Percentiles rank a stretch among this genome's conserved stretches.
phyloP scores from a whole-genome alignment of 2,113 vertebrate species.

The Myotis davidii region DNA sequence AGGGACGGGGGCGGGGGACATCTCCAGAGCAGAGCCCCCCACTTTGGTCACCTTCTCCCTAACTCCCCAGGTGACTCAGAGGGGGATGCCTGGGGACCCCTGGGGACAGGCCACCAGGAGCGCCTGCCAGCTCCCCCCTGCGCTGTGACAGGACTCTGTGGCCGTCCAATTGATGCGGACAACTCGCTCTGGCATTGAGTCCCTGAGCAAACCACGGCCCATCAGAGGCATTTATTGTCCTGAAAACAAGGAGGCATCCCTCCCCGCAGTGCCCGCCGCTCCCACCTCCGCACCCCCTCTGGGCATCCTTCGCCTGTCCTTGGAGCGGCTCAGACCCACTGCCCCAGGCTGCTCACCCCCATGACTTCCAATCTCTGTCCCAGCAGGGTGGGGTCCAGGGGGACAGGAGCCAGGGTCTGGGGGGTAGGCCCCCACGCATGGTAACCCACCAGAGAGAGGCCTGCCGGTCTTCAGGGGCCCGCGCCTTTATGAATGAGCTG shows the following conservation, averaged over 20 bases:
- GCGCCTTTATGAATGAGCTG: fast-evolving
- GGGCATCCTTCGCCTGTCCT: slow-evolving; percentile 46
- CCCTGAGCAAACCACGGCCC: slow-evolving; percentile 55
- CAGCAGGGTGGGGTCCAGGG: not conserved
- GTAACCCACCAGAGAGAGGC: not conserved
- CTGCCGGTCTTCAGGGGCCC: not conserved
- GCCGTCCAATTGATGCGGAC: not conserved
- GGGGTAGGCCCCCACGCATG: fast-evolving
- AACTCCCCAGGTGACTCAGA: not conserved
- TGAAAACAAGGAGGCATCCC: slow-evolving; percentile 41
- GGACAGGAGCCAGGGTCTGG: not conserved
- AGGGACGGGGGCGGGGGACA: fast-evolving
- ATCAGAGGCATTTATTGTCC: slow-evolving; percentile 52
- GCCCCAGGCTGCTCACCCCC: not conserved
- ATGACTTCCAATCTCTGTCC: not conserved
- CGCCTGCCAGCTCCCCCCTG: not conserved
- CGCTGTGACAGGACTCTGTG: not conserved
- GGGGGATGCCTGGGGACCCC: not conserved
- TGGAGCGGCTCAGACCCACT: slow-evolving; percentile 16
- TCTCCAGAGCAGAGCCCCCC: not conserved
- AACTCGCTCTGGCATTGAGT: not conserved
- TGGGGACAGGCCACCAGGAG: slow-evolving; percentile 1
- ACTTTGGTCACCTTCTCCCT: not conserved
- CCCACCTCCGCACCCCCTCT: not conserved
- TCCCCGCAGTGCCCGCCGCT: fast-evolving